These are phyloP conservation scores for Phymatocera aterrima DNA, from an alignment of 2,888 invertebrate genomes.

Conservation along the genomic window DNA sequence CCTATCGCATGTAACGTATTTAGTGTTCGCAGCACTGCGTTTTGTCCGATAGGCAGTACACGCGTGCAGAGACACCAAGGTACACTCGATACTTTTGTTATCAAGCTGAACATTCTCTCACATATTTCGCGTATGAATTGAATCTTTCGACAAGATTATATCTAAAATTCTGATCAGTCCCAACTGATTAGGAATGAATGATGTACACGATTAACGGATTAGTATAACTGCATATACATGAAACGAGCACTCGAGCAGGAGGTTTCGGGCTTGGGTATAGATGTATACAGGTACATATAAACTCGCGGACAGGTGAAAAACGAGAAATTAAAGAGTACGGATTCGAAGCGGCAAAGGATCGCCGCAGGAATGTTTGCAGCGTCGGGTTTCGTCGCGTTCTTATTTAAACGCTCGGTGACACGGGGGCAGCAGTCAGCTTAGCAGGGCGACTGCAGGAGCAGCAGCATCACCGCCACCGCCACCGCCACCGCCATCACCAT, in stretches of 20 bases:
- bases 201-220: too few relatives aligned
- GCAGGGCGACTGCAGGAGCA: conserved; percentile 52
- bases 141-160: too few relatives aligned
- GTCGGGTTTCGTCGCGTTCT: conserved; percentile 42
- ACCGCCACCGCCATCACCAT: too few relatives aligned
- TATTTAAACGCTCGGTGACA: conserved; percentile 46
- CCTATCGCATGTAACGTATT: conserved; percentile 12
- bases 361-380: conserved; percentile 36
- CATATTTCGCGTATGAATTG: too few relatives aligned
- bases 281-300: conserved; percentile 4
- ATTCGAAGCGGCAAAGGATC: conserved; percentile 31
- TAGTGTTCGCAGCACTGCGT: not conserved
- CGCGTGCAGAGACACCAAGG: not conserved
- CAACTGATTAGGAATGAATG: too few relatives aligned
- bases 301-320: not conserved
- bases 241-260: not conserved
- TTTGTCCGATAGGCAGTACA: not conserved
- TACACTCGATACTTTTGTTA: too few relatives aligned
- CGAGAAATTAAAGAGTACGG: not conserved
- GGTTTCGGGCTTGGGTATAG: not conserved
- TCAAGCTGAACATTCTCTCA: too few relatives aligned
- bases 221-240: not conserved
- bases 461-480: too few relatives aligned
- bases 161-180: too few relatives aligned
- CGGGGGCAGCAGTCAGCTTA: conserved; percentile 49